phyloP scores from a whole-genome alignment of 1,140 invertebrate species.

The Panagrolaimus sp. region DNA sequence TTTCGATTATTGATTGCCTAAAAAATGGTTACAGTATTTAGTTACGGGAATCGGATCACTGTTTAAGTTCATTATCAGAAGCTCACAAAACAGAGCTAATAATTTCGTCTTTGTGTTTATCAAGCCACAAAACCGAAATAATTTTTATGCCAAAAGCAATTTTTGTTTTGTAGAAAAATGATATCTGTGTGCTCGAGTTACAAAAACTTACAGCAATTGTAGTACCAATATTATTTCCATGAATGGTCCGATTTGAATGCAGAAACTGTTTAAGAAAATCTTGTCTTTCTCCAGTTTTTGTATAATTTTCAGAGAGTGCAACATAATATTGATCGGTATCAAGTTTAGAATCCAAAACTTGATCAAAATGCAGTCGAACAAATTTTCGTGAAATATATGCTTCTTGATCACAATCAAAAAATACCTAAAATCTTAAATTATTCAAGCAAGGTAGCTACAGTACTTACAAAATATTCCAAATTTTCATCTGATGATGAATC shows the following conservation, averaged over 20 bases:
- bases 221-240: not conserved
- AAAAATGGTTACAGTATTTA: not conserved
- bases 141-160: too few relatives aligned
- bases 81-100: too few relatives aligned
- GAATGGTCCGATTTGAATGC: not conserved
- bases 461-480: not conserved
- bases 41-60: not conserved
- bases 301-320: not conserved
- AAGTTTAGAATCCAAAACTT: not conserved
- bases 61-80: not conserved
- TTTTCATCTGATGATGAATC: not conserved
- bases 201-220: conserved; percentile 3
- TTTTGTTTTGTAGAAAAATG: too few relatives aligned
- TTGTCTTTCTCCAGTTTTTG: not conserved
- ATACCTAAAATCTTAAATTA: not conserved
- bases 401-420: conserved; percentile 9
- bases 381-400: not conserved
- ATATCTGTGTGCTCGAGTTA: too few relatives aligned
- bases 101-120: too few relatives aligned
- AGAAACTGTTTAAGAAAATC: not conserved
- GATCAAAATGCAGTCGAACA: not conserved
- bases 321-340: not conserved
- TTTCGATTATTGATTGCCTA: conserved; percentile 3
- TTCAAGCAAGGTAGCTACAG: not conserved
- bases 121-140: too few relatives aligned